Evolutionary conservation across 1,140 invertebrate genomes (phyloP).

Genomic region (Hormaphis cornu): DNA sequence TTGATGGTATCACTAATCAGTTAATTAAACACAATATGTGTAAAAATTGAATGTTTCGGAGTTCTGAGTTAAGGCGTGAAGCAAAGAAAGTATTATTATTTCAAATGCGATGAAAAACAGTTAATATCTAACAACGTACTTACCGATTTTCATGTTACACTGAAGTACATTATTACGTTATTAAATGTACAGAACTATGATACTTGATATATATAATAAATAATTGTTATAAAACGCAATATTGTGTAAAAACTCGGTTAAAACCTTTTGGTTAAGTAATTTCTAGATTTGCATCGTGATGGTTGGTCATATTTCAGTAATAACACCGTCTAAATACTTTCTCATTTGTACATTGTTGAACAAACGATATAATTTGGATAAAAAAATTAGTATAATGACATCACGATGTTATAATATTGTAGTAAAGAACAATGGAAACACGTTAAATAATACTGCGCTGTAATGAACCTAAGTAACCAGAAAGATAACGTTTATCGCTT

Average conservation of each 20-base stretch:
- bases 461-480: conserved; percentile 5
- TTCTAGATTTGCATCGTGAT: neutral
- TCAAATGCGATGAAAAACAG: too few relatives aligned
- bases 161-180: too few relatives aligned
- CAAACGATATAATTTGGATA: neutral
- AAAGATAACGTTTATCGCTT: conserved; percentile 30
- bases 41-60: too few relatives aligned
- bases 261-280: conserved; percentile 6
- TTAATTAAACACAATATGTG: too few relatives aligned
- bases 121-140: too few relatives aligned
- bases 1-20: too few relatives aligned
- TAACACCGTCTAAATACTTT: neutral
- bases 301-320: neutral
- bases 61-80: too few relatives aligned
- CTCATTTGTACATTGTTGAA: neutral
- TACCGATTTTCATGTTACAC: too few relatives aligned
- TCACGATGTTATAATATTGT: conserved; percentile 16
- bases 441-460: neutral
- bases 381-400: conserved; percentile 9
- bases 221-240: neutral
- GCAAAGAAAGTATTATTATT: too few relatives aligned
- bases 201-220: too few relatives aligned
- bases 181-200: too few relatives aligned
- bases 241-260: too few relatives aligned
- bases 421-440: conserved; percentile 9